These are phyloP conservation scores for Oryzias curvinotus DNA, from an alignment of 2,113 vertebrate species.

Conservation along the genomic window DNA sequence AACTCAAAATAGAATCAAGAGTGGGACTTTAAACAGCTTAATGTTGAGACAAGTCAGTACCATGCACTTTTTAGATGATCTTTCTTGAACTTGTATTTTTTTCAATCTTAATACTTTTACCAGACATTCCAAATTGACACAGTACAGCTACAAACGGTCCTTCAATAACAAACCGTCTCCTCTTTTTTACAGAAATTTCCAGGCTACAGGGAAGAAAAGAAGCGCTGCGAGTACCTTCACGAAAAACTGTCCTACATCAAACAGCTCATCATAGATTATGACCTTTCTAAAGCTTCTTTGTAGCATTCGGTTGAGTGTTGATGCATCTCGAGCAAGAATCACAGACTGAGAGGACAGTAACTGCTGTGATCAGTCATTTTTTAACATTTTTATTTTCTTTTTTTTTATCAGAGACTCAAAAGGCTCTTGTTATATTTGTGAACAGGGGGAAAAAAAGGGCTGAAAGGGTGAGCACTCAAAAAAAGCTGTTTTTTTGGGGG, in stretches of 20 bases:
- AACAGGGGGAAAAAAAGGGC: slow-evolving; percentile 9
- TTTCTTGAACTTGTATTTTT: too few relatives aligned
- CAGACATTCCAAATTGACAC: too few relatives aligned
- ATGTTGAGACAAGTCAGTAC: too few relatives aligned
- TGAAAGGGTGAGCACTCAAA: background rate
- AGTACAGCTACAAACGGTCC: too few relatives aligned
- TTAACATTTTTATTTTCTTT: too few relatives aligned
- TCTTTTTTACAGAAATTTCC: slow-evolving; percentile 77
- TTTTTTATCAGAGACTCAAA: slow-evolving; percentile 13
- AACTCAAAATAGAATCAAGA: too few relatives aligned
- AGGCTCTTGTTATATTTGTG: background rate
- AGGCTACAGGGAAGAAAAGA: slow-evolving; percentile 83
- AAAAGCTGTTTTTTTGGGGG: slow-evolving; percentile 8
- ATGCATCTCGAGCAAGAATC: background rate
- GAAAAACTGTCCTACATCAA: slow-evolving; percentile 88
- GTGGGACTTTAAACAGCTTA: too few relatives aligned
- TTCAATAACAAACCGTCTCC: background rate
- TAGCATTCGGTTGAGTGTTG: slow-evolving; percentile 38
- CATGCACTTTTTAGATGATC: too few relatives aligned
- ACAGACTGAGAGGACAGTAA: background rate
- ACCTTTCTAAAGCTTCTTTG: slow-evolving; percentile 58
- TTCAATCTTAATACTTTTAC: too few relatives aligned
- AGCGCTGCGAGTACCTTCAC: slow-evolving; percentile 83
- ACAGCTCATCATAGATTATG: slow-evolving; percentile 81
- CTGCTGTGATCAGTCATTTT: slow-evolving; percentile 3